Percentiles rank a stretch among this genome's conserved stretches.
These are phyloP conservation scores for Caradrina kadenii DNA, from an alignment of 2,888 invertebrate species.

Conservation along the genomic window DNA sequence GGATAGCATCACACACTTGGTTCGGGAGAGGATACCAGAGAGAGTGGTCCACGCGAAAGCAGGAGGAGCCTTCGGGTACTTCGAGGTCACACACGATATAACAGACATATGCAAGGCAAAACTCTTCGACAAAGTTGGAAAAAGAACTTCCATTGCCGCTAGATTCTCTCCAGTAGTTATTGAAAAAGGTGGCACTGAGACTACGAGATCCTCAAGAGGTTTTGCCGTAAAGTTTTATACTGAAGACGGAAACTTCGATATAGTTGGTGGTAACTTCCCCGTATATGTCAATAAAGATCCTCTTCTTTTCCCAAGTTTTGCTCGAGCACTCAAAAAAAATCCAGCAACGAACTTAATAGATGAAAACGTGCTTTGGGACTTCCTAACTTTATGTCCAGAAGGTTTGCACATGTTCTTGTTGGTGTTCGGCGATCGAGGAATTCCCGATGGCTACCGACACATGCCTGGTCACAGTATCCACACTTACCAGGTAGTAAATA, in stretches of 20 bases:
- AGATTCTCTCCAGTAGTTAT: not conserved
- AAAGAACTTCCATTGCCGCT: slow-evolving; percentile 1
- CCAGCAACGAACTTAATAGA: slow-evolving; percentile 19
- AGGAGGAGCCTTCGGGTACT: slow-evolving; percentile 12
- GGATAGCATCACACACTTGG: not conserved
- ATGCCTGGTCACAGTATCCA: slow-evolving; percentile 11
- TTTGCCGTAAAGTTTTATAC: slow-evolving; percentile 7
- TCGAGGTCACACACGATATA: slow-evolving; percentile 3
- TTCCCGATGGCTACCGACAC: slow-evolving; percentile 10
- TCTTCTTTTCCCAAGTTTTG: slow-evolving; percentile 2
- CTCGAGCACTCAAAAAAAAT: slow-evolving; percentile 8
- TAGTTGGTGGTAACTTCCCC: slow-evolving; percentile 10
- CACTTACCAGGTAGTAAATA: slow-evolving; percentile 6
- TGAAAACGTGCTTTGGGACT: slow-evolving; percentile 10
- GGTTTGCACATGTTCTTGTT: not conserved
- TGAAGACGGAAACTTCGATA: slow-evolving; percentile 5
- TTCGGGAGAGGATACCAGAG: slow-evolving; percentile 6
- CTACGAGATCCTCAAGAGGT: slow-evolving; percentile 7
- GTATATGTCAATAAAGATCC: slow-evolving; percentile 9
- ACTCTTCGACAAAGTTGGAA: not conserved
- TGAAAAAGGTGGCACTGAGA: slow-evolving; percentile 4
- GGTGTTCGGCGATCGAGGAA: not conserved
- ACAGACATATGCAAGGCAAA: slow-evolving; percentile 8
- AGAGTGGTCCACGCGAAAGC: slow-evolving; percentile 9
- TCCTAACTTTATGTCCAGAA: not conserved